phyloP scores from a whole-genome alignment of 2,888 invertebrate species.

The Drosophila bunnanda region DNA sequence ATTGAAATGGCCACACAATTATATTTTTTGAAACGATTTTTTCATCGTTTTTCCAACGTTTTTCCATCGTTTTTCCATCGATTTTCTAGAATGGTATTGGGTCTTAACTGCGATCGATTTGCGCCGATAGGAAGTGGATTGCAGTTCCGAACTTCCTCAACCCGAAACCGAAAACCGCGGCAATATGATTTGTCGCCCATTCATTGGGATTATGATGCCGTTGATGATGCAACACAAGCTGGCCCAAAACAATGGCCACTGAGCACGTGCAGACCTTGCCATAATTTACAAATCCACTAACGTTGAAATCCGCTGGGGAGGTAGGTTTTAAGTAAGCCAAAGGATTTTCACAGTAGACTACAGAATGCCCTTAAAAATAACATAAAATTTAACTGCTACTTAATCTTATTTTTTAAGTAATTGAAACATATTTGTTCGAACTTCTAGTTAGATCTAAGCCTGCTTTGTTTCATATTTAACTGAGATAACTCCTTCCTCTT shows the following conservation, averaged over 20 bases:
- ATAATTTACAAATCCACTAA: slow-evolving; percentile 45
- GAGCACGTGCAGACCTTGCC: slow-evolving; percentile 75
- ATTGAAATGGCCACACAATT: slow-evolving; percentile 75
- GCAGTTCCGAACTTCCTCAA: slow-evolving; percentile 53
- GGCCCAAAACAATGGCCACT: slow-evolving; percentile 60
- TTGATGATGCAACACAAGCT: slow-evolving; percentile 62
- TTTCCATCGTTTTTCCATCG: slow-evolving; percentile 17
- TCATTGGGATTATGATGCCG: slow-evolving; percentile 48
- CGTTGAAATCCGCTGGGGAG: slow-evolving; percentile 8
- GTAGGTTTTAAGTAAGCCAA: not conserved
- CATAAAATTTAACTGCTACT: no score
- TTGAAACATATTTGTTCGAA: not conserved
- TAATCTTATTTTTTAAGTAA: not conserved
- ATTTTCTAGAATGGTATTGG: slow-evolving; percentile 40
- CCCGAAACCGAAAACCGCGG: slow-evolving; percentile 39
- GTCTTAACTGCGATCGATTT: slow-evolving; percentile 23
- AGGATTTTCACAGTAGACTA: not conserved
- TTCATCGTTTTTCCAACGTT: no score
- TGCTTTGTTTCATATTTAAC: not conserved
- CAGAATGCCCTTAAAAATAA: slow-evolving; percentile 3
- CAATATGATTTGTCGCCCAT: slow-evolving; percentile 72
- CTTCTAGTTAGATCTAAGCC: no score
- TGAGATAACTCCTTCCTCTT: not conserved
- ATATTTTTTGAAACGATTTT: slow-evolving; percentile 62
- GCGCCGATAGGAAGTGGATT: slow-evolving; percentile 39